Evolutionary conservation across 1,140 invertebrate genomes (phyloP), one percentile per base, ranked within the genome.

Genomic region (Campoletis sonorensis): DNA sequence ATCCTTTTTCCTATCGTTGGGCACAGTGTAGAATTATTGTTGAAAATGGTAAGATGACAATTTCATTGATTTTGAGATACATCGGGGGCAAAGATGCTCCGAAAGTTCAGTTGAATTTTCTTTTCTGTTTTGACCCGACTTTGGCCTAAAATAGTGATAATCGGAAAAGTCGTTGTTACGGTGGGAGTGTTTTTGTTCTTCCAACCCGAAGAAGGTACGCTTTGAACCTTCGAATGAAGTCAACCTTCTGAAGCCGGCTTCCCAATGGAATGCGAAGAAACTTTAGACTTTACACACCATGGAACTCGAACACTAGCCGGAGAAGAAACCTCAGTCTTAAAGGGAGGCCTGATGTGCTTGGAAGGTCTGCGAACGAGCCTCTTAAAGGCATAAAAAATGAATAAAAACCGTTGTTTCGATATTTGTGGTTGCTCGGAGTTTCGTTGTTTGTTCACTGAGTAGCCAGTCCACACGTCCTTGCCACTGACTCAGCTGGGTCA

Each of bases 381-480:
- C 27, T 27, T 27, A 67, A 23, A 45, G 11, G 11, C 51, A n/a
- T 4, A 18, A 54, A 54, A 54, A 54, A 54, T n/a, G 8, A 54
- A 18, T 64, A 23, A 16, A 64, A 5, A 26, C 4, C 23, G 23
- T 64, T 23, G 21, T 15, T 23, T 64, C n/a, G 61, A 70, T n/a
- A n/a, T 70, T 70, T 70, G 30, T 30, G 30, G 16, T 70, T 13
- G 67, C 67, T 18, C 30, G 67, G 33, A 70, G 27, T 70, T 70
- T 33, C 18, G 11, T 10, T 3, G 30, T 70, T 1, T n/a, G 30
- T 33, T 21, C 11, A 33, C 4, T 4, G 4, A 18, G n/a, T 30
- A 33, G 30, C 4, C 67, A 70, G 30, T 33, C 33, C 30, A 18
- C 67, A 70, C 10, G 30, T 33, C 67, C 15, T 64, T 2, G 15